Conservation (phyloP, 2,888 invertebrate genomes). For the Cataglyphis rosenhaueri region DNA sequence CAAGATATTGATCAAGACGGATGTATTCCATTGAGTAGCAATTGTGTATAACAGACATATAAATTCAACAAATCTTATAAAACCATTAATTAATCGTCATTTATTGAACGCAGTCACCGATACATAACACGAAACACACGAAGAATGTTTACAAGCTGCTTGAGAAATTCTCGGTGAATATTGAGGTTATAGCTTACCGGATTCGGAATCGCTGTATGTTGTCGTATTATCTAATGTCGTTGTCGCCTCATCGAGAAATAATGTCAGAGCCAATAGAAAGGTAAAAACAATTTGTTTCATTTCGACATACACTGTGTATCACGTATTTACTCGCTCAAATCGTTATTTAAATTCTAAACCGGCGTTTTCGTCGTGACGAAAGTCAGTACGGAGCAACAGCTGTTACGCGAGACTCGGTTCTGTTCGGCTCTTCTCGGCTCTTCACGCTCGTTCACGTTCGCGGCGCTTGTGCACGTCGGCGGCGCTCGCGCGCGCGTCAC, state of each 20-base stretch:
- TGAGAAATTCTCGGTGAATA: neutral
- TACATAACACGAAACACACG: too few relatives aligned
- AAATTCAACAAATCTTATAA: too few relatives aligned
- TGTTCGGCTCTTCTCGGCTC: slow-evolving; percentile 12
- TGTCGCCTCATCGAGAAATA: slow-evolving; percentile 25
- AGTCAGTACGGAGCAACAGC: slow-evolving; percentile 72
- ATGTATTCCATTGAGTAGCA: too few relatives aligned
- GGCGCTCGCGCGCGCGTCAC: slow-evolving; percentile 50
- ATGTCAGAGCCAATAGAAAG: slow-evolving; percentile 30
- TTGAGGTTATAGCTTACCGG: slow-evolving; percentile 78
- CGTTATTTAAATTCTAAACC: slow-evolving; percentile 5
- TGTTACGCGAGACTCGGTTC: slow-evolving; percentile 63
- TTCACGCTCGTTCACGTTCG: slow-evolving; percentile 48
- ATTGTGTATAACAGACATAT: too few relatives aligned
- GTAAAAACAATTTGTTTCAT: slow-evolving; percentile 50
- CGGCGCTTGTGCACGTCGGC: slow-evolving; percentile 5
- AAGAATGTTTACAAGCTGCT: neutral
- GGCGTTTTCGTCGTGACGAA: slow-evolving; percentile 47
- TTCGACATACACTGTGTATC: slow-evolving; percentile 36
- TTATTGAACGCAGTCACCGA: too few relatives aligned
- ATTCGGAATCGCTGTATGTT: neutral
- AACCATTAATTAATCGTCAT: neutral
- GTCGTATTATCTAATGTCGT: neutral
- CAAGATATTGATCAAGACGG: too few relatives aligned
- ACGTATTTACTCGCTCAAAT: slow-evolving; percentile 56